These are phyloP conservation scores for Hydrophis major DNA, from an alignment of 2,797 vertebrate genomes.

Conservation along the genomic window DNA sequence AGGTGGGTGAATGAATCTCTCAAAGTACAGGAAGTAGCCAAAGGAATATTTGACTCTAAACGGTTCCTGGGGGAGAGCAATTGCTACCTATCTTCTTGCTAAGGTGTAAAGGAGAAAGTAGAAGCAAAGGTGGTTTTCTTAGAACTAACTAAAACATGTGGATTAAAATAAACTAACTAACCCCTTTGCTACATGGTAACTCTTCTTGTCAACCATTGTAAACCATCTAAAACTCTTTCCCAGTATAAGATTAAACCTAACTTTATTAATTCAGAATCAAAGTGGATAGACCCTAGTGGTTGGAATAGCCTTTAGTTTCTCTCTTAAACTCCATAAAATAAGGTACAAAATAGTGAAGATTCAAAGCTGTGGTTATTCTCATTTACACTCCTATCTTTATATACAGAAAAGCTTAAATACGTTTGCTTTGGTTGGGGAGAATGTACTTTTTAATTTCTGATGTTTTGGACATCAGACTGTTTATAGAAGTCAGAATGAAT, in stretches of 20 bases:
- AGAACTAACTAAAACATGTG: not conserved
- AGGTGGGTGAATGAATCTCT: conserved; percentile 76
- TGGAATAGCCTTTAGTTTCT: not conserved
- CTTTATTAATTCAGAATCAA: not conserved
- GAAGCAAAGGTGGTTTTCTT: not conserved
- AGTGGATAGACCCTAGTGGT: not conserved
- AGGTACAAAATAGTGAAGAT: not conserved
- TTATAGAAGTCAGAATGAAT: not conserved
- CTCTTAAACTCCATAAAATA: not conserved
- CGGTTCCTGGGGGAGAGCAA: not conserved
- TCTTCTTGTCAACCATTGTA: not conserved
- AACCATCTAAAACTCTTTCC: not conserved
- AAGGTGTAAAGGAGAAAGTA: too few relatives aligned
- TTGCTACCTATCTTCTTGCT: not conserved
- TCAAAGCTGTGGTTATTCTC: not conserved
- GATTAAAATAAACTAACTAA: not conserved
- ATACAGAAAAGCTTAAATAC: not conserved
- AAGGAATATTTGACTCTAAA: accelerated
- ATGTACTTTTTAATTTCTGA: not conserved
- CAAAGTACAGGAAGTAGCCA: accelerated
- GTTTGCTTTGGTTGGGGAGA: not conserved
- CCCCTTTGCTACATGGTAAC: not conserved
- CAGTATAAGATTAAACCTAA: not conserved
- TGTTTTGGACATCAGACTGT: not conserved
- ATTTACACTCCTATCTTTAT: not conserved